Percentiles rank a stretch among this genome's conserved stretches.
These are phyloP conservation scores for Hestina assimilis DNA, from an alignment of 1,140 invertebrate species.

Conservation along the genomic window DNA sequence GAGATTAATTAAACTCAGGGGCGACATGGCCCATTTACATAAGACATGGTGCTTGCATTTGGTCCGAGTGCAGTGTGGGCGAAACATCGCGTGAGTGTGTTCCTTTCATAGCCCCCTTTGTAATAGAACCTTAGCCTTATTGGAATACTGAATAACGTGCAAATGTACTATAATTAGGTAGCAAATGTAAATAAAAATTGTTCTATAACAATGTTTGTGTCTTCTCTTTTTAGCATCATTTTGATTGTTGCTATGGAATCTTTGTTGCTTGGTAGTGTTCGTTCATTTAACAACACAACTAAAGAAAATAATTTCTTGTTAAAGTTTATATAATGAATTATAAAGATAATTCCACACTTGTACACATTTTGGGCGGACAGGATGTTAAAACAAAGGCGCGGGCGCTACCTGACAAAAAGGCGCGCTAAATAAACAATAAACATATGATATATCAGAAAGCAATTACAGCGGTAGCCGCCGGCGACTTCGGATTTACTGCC, in stretches of 20 bases:
- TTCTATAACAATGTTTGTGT: background rate
- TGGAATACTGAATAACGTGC: background rate
- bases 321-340: no score
- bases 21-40: slow-evolving; percentile 71
- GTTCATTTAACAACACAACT: no score
- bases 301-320: no score
- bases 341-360: slow-evolving; percentile 1
- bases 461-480: slow-evolving; percentile 56
- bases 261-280: no score
- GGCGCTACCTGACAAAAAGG: slow-evolving; percentile 64
- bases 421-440: slow-evolving; percentile 69
- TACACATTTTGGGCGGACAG: slow-evolving; percentile 1
- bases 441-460: slow-evolving; percentile 66
- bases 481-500: slow-evolving; percentile 49
- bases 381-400: background rate
- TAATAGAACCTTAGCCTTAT: slow-evolving; percentile 5
- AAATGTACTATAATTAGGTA: slow-evolving; percentile 6
- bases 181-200: slow-evolving; percentile 6
- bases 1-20: slow-evolving; percentile 70
- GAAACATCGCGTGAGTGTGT: slow-evolving; percentile 51
- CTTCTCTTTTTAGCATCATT: no score
- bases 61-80: slow-evolving; percentile 65
- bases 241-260: no score
- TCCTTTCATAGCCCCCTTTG: slow-evolving; percentile 9
- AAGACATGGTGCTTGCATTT: slow-evolving; percentile 72